Conservation (phyloP, 2,113 vertebrate genomes). For the Pimephales promelas region DNA sequence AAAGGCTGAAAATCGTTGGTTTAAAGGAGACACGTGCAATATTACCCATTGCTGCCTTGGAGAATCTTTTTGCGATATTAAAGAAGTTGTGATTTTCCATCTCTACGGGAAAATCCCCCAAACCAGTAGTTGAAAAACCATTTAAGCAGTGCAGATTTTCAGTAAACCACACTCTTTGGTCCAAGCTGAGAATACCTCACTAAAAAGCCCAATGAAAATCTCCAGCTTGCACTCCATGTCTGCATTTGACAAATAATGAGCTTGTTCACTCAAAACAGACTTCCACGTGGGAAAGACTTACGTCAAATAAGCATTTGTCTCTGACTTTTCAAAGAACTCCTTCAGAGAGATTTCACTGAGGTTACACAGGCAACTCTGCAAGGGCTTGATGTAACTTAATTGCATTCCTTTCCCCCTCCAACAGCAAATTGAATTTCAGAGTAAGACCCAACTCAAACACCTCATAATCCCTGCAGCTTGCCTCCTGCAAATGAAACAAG, state of each 20-base stretch:
- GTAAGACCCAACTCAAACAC: slow-evolving; percentile 67
- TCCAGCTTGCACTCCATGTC: neutral
- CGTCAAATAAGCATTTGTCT: neutral
- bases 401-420: slow-evolving; percentile 59
- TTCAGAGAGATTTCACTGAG: slow-evolving; percentile 17
- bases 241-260: neutral
- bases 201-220: neutral
- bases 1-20: neutral
- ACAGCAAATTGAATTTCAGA: slow-evolving; percentile 71
- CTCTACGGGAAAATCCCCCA: neutral
- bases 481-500: slow-evolving; percentile 64
- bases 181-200: neutral
- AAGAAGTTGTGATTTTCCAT: neutral
- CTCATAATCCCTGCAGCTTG: slow-evolving; percentile 68
- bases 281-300: neutral
- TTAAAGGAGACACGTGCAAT: neutral
- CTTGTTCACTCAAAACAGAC: slow-evolving; percentile 13
- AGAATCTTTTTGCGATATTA: neutral
- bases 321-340: neutral
- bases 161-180: slow-evolving; percentile 11
- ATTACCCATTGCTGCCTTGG: neutral
- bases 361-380: slow-evolving; percentile 1
- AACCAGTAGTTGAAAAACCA: neutral
- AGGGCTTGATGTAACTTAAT: slow-evolving; percentile 54
- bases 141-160: neutral